phyloP scores from a whole-genome alignment of 2,113 vertebrate genomes.

The Halichoeres trimaculatus region DNA sequence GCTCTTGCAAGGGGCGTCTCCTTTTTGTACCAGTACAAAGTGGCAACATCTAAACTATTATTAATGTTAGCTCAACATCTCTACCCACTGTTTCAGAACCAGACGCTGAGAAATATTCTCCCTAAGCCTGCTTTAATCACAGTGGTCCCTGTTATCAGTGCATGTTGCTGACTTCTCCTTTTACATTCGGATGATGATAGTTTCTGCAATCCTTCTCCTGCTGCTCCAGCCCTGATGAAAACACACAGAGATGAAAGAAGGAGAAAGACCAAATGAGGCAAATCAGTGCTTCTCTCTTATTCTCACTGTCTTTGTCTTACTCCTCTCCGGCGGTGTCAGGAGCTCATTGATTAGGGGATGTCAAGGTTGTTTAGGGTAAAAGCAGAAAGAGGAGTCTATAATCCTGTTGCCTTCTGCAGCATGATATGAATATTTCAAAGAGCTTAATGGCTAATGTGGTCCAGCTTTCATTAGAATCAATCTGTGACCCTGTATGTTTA shows the following conservation, averaged over 20 bases:
- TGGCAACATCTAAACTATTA: not conserved
- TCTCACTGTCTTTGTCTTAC: not conserved
- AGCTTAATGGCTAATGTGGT: conserved; percentile 21
- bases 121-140: not conserved
- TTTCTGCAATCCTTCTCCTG: conserved; percentile 29
- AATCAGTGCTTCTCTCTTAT: not conserved
- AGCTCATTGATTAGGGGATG: conserved; percentile 40
- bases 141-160: not conserved
- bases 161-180: conserved; percentile 7
- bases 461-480: conserved; percentile 37
- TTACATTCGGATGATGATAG: conserved; percentile 30
- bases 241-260: conserved; percentile 30
- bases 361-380: conserved; percentile 52
- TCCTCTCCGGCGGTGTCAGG: not conserved
- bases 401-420: conserved; percentile 45
- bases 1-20: not conserved
- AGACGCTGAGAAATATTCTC: not conserved
- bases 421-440: conserved; percentile 42
- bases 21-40: not conserved
- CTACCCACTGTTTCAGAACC: too few relatives aligned
- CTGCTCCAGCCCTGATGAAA: conserved; percentile 14
- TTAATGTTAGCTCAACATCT: not conserved
- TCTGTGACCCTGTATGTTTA: conserved; percentile 1
- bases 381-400: conserved; percentile 43
- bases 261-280: conserved; percentile 10